Base-by-base conservation (phyloP, 2,113 vertebrate species). In the Myocastor coypus region DNA sequence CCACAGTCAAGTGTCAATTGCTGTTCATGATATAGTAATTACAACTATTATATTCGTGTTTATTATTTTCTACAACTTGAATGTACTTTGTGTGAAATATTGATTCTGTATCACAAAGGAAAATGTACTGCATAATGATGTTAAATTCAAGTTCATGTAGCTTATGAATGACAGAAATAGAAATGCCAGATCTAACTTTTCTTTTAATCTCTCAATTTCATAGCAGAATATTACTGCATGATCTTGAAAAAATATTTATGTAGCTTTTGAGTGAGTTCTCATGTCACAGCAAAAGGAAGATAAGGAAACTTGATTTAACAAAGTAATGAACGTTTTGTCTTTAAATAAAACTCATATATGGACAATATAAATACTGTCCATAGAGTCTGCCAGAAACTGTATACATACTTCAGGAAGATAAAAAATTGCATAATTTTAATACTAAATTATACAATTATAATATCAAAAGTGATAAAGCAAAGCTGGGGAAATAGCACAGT, bases 191-290 rank as follows among this genome's bases (percentile, higher is more conserved):
- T 94, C 68, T 57, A 19, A 1, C n/a, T 28, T 90, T 92, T 83
- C 50, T 86, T 42, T 10, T 94, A 84, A 92, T 87, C 42, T 96
- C 81, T 81, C 88, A 94, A 1, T 96, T 95, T 94, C 64, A 24
- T 75, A 52, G 26, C 40, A 61, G 46, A 88, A 94, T 90, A 92
- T 82, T 94, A 50, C 28, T 92, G 3, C 50, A 10, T 92, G 64
- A 52, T 37, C 77, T 69, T 95, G 71, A n/a, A 95, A 63, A 92
- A 96, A 96, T 12, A 84, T 82, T 94, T 82, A 81, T 26, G 1
- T 7, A 63, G 7, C n/a, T 84, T 37, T 26, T 71, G 28, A 81
- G 5, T 94, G 30, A 82, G 1, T 94, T 89, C 6, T 28, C 6
- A 5, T 89, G 83, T 77, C 24, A 46, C 52, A 9, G 22, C 20